Evolutionary conservation across 2,797 vertebrate genomes (phyloP).

Genomic region (Heteromormyrus szaboi): DNA sequence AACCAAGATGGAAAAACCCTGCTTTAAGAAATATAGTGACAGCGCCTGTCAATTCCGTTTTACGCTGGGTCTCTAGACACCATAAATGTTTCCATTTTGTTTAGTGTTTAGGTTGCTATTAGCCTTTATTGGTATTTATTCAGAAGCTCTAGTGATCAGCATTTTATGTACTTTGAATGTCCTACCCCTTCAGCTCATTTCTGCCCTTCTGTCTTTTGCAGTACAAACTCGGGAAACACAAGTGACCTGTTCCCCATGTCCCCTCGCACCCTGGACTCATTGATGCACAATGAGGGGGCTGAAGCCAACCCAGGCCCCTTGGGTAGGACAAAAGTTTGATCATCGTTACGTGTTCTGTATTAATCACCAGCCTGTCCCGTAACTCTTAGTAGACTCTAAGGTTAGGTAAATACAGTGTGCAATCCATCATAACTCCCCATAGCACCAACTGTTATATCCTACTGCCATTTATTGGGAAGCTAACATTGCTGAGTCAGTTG

Average conservation of each 20-base stretch:
- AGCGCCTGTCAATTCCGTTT: not conserved
- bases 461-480: not conserved
- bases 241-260: conserved; percentile 96
- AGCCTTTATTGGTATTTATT: not conserved
- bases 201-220: conserved; percentile 45
- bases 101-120: not conserved
- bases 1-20: not conserved
- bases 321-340: conserved; percentile 10
- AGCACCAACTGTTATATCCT: not conserved
- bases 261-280: conserved; percentile 89
- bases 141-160: not conserved
- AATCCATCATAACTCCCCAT: not conserved
- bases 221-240: conserved; percentile 95
- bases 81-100: not conserved
- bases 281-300: conserved; percentile 70
- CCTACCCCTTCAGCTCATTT: not conserved
- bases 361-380: not conserved
- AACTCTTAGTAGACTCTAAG: not conserved
- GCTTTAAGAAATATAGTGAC: not conserved
- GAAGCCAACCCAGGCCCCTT: conserved; percentile 9
- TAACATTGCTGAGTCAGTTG: not conserved
- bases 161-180: not conserved
- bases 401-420: not conserved
- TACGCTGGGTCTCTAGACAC: not conserved
- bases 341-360: not conserved